Percentiles rank a stretch among this genome's conserved stretches.
phyloP scores from a whole-genome alignment of 2,113 vertebrate genomes.

The Rhinogobius similis region DNA sequence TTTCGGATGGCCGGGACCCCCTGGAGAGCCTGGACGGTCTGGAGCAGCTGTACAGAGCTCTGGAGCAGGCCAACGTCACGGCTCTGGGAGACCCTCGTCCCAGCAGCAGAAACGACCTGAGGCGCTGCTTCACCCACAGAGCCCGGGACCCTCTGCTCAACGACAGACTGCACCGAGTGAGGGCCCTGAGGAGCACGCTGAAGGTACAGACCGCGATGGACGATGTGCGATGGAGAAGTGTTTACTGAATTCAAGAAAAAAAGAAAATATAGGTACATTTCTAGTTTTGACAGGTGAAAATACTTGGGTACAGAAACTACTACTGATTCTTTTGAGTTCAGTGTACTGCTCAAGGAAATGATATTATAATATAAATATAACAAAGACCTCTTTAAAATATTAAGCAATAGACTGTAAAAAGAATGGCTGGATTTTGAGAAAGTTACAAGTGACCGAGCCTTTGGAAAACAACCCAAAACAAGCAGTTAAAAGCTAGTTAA shows the following conservation, averaged over 20 bases:
- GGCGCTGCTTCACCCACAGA: conserved; percentile 84
- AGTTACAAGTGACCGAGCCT: too few species aligned
- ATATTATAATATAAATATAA: too few species aligned
- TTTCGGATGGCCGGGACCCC: conserved; percentile 77
- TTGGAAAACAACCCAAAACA: too few species aligned
- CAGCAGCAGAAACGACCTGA: conserved; percentile 87
- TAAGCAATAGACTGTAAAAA: too few species aligned
- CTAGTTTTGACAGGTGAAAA: not conserved
- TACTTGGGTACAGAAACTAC: too few species aligned
- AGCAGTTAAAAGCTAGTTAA: too few species aligned
- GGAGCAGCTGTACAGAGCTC: conserved; percentile 84
- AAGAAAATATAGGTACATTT: not conserved
- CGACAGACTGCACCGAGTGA: conserved; percentile 87
- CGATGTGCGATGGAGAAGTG: not conserved
- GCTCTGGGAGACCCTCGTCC: conserved; percentile 84
- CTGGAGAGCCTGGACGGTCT: conserved; percentile 77
- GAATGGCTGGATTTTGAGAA: too few species aligned
- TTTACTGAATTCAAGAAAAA: too few species aligned
- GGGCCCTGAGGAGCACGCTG: conserved; percentile 89
- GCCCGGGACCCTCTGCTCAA: conserved; percentile 87
- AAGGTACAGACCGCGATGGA: conserved; percentile 76
- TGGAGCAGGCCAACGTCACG: conserved; percentile 84
- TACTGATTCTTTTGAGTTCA: too few species aligned
- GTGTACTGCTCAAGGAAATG: too few species aligned
- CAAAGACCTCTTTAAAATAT: too few species aligned